Base-by-base conservation (phyloP, 53 echinoderm and acorn worm genomes). In the Stichopus horrens region DNA sequence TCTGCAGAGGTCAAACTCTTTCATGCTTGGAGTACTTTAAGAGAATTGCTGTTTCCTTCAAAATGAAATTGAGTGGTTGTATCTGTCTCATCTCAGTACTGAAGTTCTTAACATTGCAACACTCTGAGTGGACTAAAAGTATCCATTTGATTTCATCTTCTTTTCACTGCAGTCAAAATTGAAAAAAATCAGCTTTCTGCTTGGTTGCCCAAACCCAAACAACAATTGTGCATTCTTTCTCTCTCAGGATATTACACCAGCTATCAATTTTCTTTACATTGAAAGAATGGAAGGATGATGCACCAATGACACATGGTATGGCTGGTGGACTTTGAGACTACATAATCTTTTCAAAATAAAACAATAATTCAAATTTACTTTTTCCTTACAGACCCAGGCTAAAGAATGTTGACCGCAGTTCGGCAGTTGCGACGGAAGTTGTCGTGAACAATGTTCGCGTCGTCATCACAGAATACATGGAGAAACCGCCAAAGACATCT, bases 341-440 rank as follows among this genome's bases (percentile, higher is more conserved):
- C 68, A 1, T 3, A n/a, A 0, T 3, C 18, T n/a, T 67, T 67
- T 0, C 11, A 67, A 67, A 67, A 14, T 67, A 4, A 67, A n/a
- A 67, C 68, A 67, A 67, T 67, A 1, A 14, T n/a, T 67, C 11
- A 74, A 9, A 59, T 59, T 59, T 59, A 59, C 59, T 59, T 59
- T 59, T 11, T 59, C 59, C 59, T 59, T 59, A 59, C 59, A 99
- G 99, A 90, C 99, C 96, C 83, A 94, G 99, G 54, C 94, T 99
- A 87, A 99, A 99, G 90, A 99, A 99, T 74, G 93, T 99, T 2
- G 99, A 99, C 79, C 89, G 99, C 63, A 99, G 94, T 74, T 89
- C 93, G 5, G 99, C 93, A 37, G 96, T 95, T 6, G 79, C 94
- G 55, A 99, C 95, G 58, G 93, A 94, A 68, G 99, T 99, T 51